Base-by-base conservation (phyloP, 2,113 vertebrate species). In the Nothobranchius kuhntae region DNA sequence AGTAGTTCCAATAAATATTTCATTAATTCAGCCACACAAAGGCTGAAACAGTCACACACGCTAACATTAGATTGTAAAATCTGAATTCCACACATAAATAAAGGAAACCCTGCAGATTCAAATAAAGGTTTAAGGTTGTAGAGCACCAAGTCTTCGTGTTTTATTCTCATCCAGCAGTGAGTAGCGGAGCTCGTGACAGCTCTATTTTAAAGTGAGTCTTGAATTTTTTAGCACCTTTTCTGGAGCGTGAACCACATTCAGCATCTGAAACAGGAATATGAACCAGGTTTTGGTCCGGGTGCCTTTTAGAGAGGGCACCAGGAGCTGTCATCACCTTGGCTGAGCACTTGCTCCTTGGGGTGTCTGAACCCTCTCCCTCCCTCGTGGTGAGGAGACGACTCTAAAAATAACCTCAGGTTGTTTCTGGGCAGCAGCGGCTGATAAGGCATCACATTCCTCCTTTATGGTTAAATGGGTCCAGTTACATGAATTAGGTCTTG, bases 371-470 rank as follows among this genome's bases (percentile, higher is more conserved):
- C 13, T 6, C 21, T 44, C 53, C 61, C 53, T 40, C 17, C 47
- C 59, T 40, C 38, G 47, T 61, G 21, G 42, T 6, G 30, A 80
- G 21, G 36, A 7, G 2, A 35, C 13, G 51, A 10, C 24, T 47
- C 58, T 81, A 79, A 50, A 85, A 81, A 78, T 74, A 83, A 65
- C 71, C 10, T 7, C 68, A 65, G 71, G 73, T 75, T 82, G 81
- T 69, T 67, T 80, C 78, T 59, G 70, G 67, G 72, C 73, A 81
- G 78, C 53, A 26, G 56, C 35, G 24, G 54, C 57, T 12, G 40
- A 71, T 57, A 36, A n/a, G 36, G 9, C 57, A 53, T 24, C 10
- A 60, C 9, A 12, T 35, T 46, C 26, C 2, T 8, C 30, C 35
- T 9, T 63, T 54, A 67, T 38, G 14, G 53, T n/a, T 66, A 62